Conservation (phyloP, 2,888 invertebrate genomes). For the Julus scanicus region DNA sequence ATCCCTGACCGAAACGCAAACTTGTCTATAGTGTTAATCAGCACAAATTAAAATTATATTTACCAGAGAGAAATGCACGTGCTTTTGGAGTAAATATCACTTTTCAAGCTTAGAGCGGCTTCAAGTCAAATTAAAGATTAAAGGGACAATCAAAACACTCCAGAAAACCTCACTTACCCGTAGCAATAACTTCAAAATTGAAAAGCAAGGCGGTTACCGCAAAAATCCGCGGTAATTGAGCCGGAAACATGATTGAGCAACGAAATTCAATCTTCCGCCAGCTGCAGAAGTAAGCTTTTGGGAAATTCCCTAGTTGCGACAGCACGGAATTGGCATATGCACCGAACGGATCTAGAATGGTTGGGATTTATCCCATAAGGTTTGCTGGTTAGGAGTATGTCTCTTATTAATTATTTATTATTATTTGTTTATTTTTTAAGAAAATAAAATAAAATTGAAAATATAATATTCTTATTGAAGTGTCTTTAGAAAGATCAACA, state of each 20-base stretch:
- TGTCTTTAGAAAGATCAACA: no score
- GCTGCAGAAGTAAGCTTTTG: not conserved
- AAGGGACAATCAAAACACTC: not conserved
- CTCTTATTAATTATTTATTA: no score
- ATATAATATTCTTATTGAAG: no score
- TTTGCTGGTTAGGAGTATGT: no score
- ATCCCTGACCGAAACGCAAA: no score
- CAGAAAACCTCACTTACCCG: not conserved
- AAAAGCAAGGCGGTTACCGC: conserved; percentile 23
- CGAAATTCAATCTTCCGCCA: conserved; percentile 22
- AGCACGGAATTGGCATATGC: no score
- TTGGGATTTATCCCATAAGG: no score
- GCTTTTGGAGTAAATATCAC: not conserved
- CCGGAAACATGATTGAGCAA: not conserved
- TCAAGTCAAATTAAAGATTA: not conserved
- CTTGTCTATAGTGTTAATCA: no score
- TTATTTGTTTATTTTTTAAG: no score
- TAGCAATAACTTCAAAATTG: not conserved
- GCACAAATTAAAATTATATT: not conserved
- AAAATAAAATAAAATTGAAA: no score
- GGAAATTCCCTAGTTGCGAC: no score
- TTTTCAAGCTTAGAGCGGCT: not conserved
- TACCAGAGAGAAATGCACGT: not conserved
- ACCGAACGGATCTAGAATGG: no score
- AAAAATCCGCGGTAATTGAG: conserved; percentile 28